Percentiles rank a stretch among this genome's conserved stretches.
These are phyloP conservation scores for Synodontis membranacea DNA, from an alignment of 2,113 vertebrate genomes.

Conservation along the genomic window DNA sequence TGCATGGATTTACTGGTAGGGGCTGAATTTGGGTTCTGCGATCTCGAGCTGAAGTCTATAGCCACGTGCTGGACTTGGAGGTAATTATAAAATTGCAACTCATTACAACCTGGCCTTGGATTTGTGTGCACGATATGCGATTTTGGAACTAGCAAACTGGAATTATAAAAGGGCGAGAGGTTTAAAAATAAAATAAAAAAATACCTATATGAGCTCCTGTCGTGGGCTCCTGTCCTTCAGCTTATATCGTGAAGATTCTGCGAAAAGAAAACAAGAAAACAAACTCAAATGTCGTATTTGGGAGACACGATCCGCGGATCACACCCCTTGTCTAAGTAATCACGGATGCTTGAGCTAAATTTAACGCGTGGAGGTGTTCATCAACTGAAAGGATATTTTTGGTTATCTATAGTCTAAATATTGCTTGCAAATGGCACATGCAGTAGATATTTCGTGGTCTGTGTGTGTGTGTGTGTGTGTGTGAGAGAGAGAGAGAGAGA, in stretches of 20 bases:
- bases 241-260: conserved; percentile 4
- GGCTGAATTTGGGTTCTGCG: background rate
- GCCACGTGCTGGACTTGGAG: background rate
- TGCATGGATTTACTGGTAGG: background rate
- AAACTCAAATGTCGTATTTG: background rate
- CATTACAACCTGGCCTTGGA: background rate
- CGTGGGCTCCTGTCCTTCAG: background rate
- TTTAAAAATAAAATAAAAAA: background rate
- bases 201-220: conserved; percentile 27
- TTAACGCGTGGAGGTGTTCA: background rate
- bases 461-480: background rate
- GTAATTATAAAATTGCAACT: background rate
- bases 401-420: background rate
- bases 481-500: background rate
- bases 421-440: background rate
- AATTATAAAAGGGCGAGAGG: background rate
- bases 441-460: background rate
- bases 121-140: too few species aligned
- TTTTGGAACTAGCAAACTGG: background rate
- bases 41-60: background rate
- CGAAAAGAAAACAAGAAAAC: background rate
- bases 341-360: background rate
- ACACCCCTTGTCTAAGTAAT: background rate
- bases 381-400: background rate
- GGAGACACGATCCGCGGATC: background rate